Base-by-base conservation (phyloP, 1,140 invertebrate species). In the Stratiolaelaps scimitus region DNA sequence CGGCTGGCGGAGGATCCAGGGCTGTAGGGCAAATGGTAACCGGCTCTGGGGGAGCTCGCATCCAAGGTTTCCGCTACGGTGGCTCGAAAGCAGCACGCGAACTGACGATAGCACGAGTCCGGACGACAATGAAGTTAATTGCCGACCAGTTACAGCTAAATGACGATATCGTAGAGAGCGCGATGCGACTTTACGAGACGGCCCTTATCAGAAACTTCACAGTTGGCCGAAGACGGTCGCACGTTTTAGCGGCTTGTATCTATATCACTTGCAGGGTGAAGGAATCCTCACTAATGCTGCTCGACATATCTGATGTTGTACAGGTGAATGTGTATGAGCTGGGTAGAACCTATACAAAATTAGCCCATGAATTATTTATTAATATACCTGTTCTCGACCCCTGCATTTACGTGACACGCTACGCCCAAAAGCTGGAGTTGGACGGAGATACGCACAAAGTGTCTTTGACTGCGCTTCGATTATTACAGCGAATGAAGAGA, bases 111-210 rank as follows among this genome's bases (percentile, higher is more conserved):
- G 81, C 84, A 69, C 92, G 91, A 78, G 90, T 90, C 71, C 43
- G 66, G 47, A 68, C 71, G 68, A 64, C 72, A 65, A 76, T 79
- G 23, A 72, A 74, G 44, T 67, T 72, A 43, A 66, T 79, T 20
- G 77, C 75, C 60, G 70, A 70, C 7, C 75, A 76, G 66, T 66
- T 79, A 28, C 73, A 84, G 23, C 78, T 98, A 43, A 93, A 90
- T 73, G 84, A 90, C 71, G 87, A 92, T 72, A 91, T 85, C 72
- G 85, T 94, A 56, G 91, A 96, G 66, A 92, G 86, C 23, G 88
- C 93, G 4, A 87, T 89, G 69, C 92, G 90, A 73, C 96, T 96
- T 76, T 99, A 94, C 75, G 96, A 94, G 79, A 87, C 97, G 85
- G 94, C 92, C 30, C 75, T 96, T n/a, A 81, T 80, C 60, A 76